These are phyloP conservation scores for Scophthalmus maximus DNA, from an alignment of 2,113 vertebrate species.

Conservation along the genomic window DNA sequence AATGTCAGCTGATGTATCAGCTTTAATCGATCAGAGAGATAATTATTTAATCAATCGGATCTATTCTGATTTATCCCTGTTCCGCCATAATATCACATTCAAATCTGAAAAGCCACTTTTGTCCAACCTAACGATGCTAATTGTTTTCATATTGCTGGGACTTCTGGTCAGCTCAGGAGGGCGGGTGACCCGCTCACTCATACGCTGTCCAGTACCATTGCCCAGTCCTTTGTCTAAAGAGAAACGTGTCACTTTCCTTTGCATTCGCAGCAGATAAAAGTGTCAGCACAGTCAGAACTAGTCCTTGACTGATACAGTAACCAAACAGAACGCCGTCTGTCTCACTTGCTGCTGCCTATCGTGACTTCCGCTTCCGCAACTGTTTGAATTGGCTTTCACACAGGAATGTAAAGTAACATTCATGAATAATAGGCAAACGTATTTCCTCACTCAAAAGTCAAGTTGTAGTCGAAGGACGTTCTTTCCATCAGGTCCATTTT, in stretches of 20 bases:
- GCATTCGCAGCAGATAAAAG: neutral
- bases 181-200: neutral
- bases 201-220: neutral
- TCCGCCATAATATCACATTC: too few relatives aligned
- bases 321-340: too few relatives aligned
- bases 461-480: constrained; percentile 91
- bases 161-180: neutral
- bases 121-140: neutral
- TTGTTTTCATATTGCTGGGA: too few relatives aligned
- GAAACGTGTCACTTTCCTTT: neutral
- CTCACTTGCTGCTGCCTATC: too few relatives aligned
- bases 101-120: neutral
- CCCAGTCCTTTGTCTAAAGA: neutral
- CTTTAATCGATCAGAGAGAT: too few relatives aligned
- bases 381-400: too few relatives aligned
- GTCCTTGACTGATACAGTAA: neutral
- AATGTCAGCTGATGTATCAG: too few relatives aligned
- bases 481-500: constrained; percentile 91
- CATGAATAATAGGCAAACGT: constrained; percentile 11
- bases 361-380: neutral
- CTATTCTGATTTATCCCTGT: too few relatives aligned
- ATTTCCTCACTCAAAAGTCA: constrained; percentile 92
- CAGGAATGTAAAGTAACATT: neutral
- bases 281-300: neutral
- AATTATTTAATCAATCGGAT: too few relatives aligned